Evolutionary conservation across 2,888 invertebrate genomes (phyloP).

Genomic region (Seladonia tumulorum): DNA sequence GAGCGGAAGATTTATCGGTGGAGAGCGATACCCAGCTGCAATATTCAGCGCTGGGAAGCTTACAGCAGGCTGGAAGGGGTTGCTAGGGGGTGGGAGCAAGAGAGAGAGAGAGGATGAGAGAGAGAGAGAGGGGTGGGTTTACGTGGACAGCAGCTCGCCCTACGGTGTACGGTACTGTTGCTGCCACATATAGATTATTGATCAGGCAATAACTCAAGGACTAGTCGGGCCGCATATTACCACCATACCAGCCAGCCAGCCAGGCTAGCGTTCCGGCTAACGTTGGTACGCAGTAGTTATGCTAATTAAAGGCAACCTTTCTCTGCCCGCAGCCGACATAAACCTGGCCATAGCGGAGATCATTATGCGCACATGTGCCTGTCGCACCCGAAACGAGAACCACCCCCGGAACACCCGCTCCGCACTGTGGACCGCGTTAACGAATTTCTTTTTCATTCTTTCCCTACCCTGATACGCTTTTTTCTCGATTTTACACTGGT

Average conservation of each 20-base stretch:
- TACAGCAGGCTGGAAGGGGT: constrained; percentile 58
- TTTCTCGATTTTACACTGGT: neutral
- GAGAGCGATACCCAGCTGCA: constrained; percentile 79
- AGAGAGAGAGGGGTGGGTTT: constrained; percentile 59
- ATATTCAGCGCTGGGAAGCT: constrained; percentile 79
- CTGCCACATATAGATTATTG: constrained; percentile 84
- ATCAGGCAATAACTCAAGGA: constrained; percentile 84
- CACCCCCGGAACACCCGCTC: neutral
- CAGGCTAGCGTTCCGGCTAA: constrained; percentile 72
- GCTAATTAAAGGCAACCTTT: constrained; percentile 80
- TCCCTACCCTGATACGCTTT: neutral
- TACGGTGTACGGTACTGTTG: constrained; percentile 70
- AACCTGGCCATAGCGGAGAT: constrained; percentile 60
- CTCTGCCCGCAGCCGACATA: constrained; percentile 57
- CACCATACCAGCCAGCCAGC: constrained; percentile 78
- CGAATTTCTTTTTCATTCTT: constrained; percentile 32
- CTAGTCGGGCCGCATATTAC: constrained; percentile 84
- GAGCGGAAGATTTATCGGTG: constrained; percentile 62
- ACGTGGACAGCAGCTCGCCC: constrained; percentile 75
- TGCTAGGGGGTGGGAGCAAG: constrained; percentile 5
- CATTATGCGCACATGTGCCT: constrained; percentile 72
- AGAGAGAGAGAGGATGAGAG: neutral
- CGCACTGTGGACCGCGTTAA: constrained; percentile 36
- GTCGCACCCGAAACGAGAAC: constrained; percentile 53
- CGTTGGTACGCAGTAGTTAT: constrained; percentile 81